Evolutionary conservation across 2,113 vertebrate species (phyloP), one percentile per base, ranked within the genome.

Genomic region (Daphoenositta chrysoptera): DNA sequence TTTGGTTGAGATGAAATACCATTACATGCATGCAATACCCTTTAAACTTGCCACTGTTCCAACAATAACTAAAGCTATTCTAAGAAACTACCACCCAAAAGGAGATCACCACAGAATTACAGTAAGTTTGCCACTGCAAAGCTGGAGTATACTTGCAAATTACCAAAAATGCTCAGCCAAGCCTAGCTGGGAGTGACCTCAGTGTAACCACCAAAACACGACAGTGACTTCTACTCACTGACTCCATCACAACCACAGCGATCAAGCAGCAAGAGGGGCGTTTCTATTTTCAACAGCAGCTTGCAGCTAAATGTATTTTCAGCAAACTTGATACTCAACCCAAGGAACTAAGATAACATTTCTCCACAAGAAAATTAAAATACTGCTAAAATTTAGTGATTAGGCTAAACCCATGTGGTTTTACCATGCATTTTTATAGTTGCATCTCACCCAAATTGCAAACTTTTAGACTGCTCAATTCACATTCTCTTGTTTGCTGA

Each of bases 51-150:
- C 93, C 92, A 89, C 70, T 23, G 56, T 83, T 96, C 94, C 96
- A 95, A 94, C 89, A 94, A 93, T 84, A 94, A 94, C 92, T 94
- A 66, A 94, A 87, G 89, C 73, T 91, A 69, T 96, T 95, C 93
- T 85, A 79, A 96, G 93, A 94, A 95, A 94, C 39, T 81, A 92
- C 90, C 90, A 83, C 88, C 92, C 87, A 85, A 92, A 95, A 69
- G 61, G 89, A 89, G 70, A 93, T 82, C 53, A 40, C 26, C 48
- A 21, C 53, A 60, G 76, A 81, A 66, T 66, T 89, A 94, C 84
- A 85, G 81, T 83, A 91, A 95, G 26, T 60, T 86, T 82, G 83
- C 26, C 0, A 1, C 78, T 17, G 28, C 33, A 40, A 76, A 88
- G 42, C 24, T 26, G 33, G 42, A 72, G 28, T 24, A 18, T 26